Percentiles rank a stretch among this genome's conserved stretches.
Conservation (phyloP, 2,888 invertebrate species). For the Eupsilia transversa region DNA sequence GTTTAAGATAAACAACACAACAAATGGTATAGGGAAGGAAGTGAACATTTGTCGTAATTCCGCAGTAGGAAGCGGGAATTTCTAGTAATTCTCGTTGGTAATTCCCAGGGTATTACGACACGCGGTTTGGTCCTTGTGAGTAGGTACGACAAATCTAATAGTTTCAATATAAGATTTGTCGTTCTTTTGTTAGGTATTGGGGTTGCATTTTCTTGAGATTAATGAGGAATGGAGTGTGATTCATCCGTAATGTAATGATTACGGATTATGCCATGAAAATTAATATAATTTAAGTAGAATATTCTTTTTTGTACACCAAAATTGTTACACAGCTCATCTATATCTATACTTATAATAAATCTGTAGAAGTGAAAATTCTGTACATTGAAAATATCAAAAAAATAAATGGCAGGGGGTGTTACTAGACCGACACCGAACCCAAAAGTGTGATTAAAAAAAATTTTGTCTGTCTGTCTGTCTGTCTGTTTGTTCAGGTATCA, state of each 20-base stretch:
- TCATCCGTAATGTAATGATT: not conserved
- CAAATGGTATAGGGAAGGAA: not conserved
- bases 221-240: not conserved
- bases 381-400: too few species aligned
- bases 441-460: too few species aligned
- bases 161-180: constrained; percentile 42
- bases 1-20: constrained; percentile 13
- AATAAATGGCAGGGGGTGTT: too few species aligned
- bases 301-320: not conserved
- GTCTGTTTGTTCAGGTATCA: too few species aligned
- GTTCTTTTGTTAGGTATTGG: constrained; percentile 36
- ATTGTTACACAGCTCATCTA: not conserved
- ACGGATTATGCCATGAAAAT: not conserved
- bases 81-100: constrained; percentile 38
- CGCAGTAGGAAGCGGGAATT: constrained; percentile 19
- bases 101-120: constrained; percentile 47
- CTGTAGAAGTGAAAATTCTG: too few species aligned
- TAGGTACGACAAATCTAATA: constrained; percentile 42
- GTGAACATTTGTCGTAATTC: constrained; percentile 29
- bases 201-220: constrained; percentile 15
- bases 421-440: too few species aligned
- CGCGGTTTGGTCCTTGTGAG: constrained; percentile 5
- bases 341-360: too few species aligned
- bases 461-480: too few species aligned
- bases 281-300: not conserved